A percentile compares a stretch with the other conserved stretches of the same genome.
phyloP scores from a whole-genome alignment of 2,113 vertebrate species.

The Athene noctua region DNA sequence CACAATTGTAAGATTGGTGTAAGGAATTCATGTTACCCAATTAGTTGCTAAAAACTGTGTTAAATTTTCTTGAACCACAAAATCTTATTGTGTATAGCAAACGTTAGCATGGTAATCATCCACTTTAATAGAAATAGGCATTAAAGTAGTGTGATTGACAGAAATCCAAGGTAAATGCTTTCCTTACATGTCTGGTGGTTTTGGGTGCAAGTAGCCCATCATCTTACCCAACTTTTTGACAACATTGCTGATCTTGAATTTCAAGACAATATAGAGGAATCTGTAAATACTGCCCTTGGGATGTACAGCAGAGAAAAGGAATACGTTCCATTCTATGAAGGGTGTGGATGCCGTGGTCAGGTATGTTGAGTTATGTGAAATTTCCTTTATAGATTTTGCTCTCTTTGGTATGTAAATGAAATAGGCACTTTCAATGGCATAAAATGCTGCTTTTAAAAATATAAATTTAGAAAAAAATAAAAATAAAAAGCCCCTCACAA shows the following conservation, averaged over 20 bases:
- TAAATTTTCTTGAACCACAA: not conserved
- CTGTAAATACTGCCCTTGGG: constrained; percentile 64
- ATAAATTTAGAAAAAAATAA: not conserved
- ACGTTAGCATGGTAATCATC: not conserved
- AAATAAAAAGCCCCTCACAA: not conserved
- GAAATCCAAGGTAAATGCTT: not conserved
- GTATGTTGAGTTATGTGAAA: constrained; percentile 45
- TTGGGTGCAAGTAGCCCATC: constrained; percentile 71
- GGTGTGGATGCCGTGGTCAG: constrained; percentile 73
- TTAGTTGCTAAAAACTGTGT: not conserved
- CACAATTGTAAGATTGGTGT: not conserved
- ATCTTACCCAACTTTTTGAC: constrained; percentile 81
- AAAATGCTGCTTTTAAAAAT: not conserved
- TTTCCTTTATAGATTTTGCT: not conserved
- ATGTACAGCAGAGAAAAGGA: constrained; percentile 84
- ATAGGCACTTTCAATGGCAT: not conserved
- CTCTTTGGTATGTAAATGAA: not conserved
- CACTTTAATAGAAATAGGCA: not conserved
- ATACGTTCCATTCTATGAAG: constrained; percentile 69
- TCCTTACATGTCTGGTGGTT: not conserved
- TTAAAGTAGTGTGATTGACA: not conserved
- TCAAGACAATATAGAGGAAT: constrained; percentile 41
- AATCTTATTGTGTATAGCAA: not conserved
- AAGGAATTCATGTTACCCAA: not conserved
- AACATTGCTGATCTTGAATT: constrained; percentile 79